These are phyloP conservation scores for Apus apus DNA, from an alignment of 2,113 vertebrate genomes.

Conservation along the genomic window DNA sequence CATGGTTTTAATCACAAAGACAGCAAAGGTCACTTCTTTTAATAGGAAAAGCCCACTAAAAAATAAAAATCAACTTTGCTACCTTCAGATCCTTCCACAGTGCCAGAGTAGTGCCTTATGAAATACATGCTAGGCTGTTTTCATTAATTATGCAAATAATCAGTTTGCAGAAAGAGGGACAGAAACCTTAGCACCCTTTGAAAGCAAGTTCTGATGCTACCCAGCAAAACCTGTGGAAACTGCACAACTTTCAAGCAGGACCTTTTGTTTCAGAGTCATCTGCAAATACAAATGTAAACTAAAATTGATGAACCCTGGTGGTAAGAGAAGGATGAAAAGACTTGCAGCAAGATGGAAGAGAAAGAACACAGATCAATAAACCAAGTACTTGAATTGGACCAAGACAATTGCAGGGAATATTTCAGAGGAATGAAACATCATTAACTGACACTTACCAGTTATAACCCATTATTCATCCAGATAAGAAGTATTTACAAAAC, in stretches of 20 bases:
- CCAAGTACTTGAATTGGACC: neutral
- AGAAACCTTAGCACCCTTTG: neutral
- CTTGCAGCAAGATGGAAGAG: neutral
- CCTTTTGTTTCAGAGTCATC: neutral
- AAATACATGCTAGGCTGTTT: neutral
- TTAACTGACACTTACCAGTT: neutral
- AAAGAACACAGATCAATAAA: neutral
- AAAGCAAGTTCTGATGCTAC: neutral
- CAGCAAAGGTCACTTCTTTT: neutral
- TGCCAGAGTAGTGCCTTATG: neutral
- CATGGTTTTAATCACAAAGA: neutral
- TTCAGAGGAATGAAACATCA: neutral
- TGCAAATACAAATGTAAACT: neutral
- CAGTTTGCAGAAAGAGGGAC: neutral
- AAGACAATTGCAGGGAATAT: neutral
- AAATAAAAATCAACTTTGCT: neutral
- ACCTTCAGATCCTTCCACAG: neutral
- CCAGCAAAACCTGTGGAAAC: neutral
- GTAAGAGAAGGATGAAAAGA: neutral
- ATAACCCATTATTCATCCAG: neutral
- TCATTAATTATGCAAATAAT: neutral
- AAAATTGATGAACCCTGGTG: neutral
- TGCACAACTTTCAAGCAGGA: neutral
- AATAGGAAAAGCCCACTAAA: neutral
- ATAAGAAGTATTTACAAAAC: neutral